Base-by-base conservation (phyloP, 64 coral and sea anemone species). In the Porites australiensis region DNA sequence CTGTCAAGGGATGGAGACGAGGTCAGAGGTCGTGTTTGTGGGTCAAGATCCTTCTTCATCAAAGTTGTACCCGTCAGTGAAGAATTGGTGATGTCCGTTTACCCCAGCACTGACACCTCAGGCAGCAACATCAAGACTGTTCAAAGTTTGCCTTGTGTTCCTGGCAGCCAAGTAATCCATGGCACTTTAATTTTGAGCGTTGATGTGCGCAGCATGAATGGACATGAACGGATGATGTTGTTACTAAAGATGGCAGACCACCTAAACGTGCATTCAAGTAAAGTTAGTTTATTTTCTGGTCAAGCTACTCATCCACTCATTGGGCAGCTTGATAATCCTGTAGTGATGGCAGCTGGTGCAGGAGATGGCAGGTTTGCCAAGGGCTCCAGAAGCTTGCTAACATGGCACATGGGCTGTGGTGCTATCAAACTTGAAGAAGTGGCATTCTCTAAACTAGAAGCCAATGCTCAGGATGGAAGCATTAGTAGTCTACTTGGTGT, bases 381-480 rank as follows among this genome's bases (percentile, higher is more conserved):
- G 51, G 95, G 95, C 49, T 20, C 71, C 15, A 94, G 67, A 75
- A 98, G 88, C 45, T 46, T 98, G 8, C 54, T 98, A 23, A 98
- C 92, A 5, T 98, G 95, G 95, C 74, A 64, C 7, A 66, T 94
- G 9, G 82, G 92, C 12, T 98, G 95, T 94, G 95, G 95, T 82
- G 95, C 95, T 21, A 43, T 98, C 15, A 98, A 74, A 70, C 82
- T 98, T 59, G 64, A 84, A 60, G 58, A 89, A 44, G 66, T 74
- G 13, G 61, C 77, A 8, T 44, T 98, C 10, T 81, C 71, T 13
- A 83, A 88, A 47, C 92, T 98, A 54, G 89, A 89, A 49, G 70
- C 88, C 54, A 72, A 37, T 54, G 82, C 92, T 6, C 81, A 98
- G 61, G 96, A 98, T 92, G 93, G 93, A 15, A 95, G 89, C 18